A percentile compares a stretch with the other conserved stretches of the same genome.
Evolutionary conservation across 2,113 vertebrate species (phyloP).

Genomic region (Nesoenas mayeri): DNA sequence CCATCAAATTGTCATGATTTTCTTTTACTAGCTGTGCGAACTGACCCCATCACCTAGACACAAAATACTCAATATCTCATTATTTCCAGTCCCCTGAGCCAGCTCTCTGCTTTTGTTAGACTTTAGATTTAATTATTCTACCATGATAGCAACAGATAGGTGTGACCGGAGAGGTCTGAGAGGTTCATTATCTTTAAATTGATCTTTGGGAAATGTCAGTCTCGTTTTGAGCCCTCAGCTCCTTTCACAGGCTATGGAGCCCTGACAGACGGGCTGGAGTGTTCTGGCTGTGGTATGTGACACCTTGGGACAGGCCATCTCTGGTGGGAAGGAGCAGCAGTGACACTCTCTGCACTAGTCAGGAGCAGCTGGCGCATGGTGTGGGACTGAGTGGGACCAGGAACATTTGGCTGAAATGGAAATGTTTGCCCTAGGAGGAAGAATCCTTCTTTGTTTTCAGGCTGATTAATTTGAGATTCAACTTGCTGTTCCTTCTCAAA

Average conservation of each 20-base stretch:
- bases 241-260: not conserved
- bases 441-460: not conserved
- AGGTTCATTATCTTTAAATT: not conserved
- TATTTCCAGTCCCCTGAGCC: not conserved
- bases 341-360: not conserved
- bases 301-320: not conserved
- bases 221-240: not conserved
- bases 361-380: not conserved
- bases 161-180: not conserved
- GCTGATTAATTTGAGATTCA: not conserved
- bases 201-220: not conserved
- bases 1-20: not conserved
- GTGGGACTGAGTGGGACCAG: not conserved
- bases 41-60: not conserved
- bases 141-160: not conserved
- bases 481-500: not conserved
- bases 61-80: not conserved
- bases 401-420: not conserved
- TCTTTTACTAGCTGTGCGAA: not conserved
- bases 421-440: not conserved
- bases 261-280: not conserved
- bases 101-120: not conserved
- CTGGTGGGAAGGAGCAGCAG: not conserved
- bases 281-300: rapidly evolving
- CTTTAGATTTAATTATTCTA: not conserved